Percentiles rank a stretch among this genome's conserved stretches.
phyloP scores from a whole-genome alignment of 2,797 vertebrate species.

The Columba guinea region DNA sequence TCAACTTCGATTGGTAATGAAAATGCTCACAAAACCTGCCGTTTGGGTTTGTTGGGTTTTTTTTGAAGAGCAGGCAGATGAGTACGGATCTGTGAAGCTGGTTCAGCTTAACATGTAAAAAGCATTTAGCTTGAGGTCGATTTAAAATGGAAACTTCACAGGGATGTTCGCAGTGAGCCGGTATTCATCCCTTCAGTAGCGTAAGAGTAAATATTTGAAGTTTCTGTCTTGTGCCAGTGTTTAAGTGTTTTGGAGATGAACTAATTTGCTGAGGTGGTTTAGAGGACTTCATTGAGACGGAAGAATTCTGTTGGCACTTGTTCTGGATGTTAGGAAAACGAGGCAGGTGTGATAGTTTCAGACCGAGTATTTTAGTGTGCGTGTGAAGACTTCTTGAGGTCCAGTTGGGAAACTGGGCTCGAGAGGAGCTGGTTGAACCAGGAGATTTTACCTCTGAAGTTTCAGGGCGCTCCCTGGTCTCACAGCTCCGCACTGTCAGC shows the following conservation, averaged over 20 bases:
- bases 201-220: background rate
- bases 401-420: background rate
- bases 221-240: background rate
- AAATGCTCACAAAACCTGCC: background rate
- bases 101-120: accelerated
- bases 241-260: background rate
- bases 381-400: accelerated
- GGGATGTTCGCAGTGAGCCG: accelerated
- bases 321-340: background rate
- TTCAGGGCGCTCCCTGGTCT: background rate
- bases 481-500: slow-evolving; percentile 58
- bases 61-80: background rate
- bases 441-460: background rate
- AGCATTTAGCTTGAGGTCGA: background rate
- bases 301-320: accelerated
- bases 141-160: background rate
- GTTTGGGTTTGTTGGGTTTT: background rate
- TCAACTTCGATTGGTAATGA: background rate
- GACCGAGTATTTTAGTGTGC: background rate
- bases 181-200: background rate
- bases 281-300: accelerated
- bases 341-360: accelerated
- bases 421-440: background rate
- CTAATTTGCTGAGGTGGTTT: background rate
- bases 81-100: background rate